These are phyloP conservation scores for Climacteris rufus DNA, from an alignment of 2,113 vertebrate genomes.

Conservation along the genomic window DNA sequence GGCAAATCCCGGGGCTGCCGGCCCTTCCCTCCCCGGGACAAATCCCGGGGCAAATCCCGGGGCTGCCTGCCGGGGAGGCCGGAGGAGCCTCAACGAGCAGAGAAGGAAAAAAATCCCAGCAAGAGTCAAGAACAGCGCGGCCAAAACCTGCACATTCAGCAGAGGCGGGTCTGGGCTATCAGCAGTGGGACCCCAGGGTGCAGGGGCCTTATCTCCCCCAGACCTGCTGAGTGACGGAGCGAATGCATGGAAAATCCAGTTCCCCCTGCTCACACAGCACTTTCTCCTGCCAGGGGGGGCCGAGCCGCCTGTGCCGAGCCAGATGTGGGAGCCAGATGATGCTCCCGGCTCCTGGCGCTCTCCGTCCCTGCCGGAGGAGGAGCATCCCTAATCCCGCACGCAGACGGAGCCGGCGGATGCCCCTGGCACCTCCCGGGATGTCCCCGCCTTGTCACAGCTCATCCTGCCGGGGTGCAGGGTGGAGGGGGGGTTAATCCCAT, in stretches of 20 bases:
- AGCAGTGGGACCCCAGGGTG: slow-evolving; percentile 6
- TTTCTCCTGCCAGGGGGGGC: not conserved
- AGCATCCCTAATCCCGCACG: not conserved
- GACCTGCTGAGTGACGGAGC: slow-evolving; percentile 21
- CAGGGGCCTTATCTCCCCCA: not conserved
- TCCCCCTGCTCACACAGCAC: not conserved
- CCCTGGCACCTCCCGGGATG: not conserved
- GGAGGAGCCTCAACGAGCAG: not conserved
- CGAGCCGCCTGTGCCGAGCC: not conserved
- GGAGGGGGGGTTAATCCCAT: not conserved
- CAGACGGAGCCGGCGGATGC: not conserved
- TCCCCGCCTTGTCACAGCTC: not conserved
- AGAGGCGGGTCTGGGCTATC: not conserved
- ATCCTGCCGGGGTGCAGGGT: not conserved
- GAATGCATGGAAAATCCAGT: not conserved
- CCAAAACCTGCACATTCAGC: slow-evolving; percentile 33
- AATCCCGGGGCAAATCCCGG: too few relatives aligned
- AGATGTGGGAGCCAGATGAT: not conserved
- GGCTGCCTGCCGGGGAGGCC: not conserved
- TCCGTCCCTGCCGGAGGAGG: not conserved
- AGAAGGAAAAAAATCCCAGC: not conserved
- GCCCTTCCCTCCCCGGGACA: too few relatives aligned
- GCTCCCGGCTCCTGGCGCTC: not conserved
- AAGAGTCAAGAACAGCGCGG: not conserved
- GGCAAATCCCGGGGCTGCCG: not conserved